Conservation (phyloP, 2,113 vertebrate species). For the Podilymbus podiceps region DNA sequence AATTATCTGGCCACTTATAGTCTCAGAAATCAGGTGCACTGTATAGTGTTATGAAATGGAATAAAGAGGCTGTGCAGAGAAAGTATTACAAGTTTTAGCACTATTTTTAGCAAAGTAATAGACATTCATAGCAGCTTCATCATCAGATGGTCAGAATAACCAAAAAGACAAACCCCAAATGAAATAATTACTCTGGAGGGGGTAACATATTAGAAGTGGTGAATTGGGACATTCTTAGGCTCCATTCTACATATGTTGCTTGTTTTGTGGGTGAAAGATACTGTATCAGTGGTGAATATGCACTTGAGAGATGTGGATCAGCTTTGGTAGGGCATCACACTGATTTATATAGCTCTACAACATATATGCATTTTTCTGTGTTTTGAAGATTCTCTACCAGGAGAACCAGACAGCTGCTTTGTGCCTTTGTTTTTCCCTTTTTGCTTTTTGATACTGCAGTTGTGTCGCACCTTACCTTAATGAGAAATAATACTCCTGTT, state of each 20-base stretch:
- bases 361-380: no score
- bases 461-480: not conserved
- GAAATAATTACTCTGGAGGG: not conserved
- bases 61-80: slow-evolving; percentile 38
- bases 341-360: not conserved
- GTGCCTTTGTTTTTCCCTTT: not conserved
- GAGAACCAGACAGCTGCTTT: not conserved
- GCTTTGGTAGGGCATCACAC: not conserved
- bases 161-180: not conserved
- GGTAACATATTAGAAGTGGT: not conserved
- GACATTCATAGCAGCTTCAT: slow-evolving; percentile 46
- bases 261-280: not conserved
- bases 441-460: not conserved
- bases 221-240: not conserved
- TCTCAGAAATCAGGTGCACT: not conserved
- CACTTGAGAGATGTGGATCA: not conserved
- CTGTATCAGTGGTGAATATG: not conserved
- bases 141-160: not conserved
- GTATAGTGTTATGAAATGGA: slow-evolving; percentile 53
- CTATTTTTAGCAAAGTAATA: slow-evolving; percentile 46
- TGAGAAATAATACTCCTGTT: not conserved
- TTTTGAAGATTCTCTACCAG: not conserved
- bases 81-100: slow-evolving; percentile 43
- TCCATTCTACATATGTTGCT: not conserved
- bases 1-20: slow-evolving; percentile 42